Conservation (phyloP, 1,140 invertebrate species). For the Papilio polyxenes region DNA sequence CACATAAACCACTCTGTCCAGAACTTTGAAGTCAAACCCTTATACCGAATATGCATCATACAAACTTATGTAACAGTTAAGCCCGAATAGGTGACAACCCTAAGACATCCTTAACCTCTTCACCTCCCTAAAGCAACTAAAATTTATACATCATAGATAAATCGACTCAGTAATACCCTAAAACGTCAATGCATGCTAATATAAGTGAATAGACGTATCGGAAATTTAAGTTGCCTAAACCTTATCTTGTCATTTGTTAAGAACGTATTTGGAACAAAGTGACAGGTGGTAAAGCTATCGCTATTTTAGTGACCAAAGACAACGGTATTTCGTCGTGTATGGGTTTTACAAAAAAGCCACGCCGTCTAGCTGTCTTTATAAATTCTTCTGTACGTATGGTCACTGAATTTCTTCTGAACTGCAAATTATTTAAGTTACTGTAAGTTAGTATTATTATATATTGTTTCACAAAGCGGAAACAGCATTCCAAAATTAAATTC, state of each 20-base stretch:
- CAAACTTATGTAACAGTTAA: too few species aligned
- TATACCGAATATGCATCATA: too few species aligned
- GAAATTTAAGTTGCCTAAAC: constrained; percentile 5
- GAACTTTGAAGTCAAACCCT: too few species aligned
- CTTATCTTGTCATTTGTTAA: constrained; percentile 20
- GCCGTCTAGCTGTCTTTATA: background rate
- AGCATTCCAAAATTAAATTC: background rate
- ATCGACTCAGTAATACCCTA: background rate
- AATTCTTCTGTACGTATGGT: background rate
- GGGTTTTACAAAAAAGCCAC: constrained; percentile 19
- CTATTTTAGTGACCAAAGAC: constrained; percentile 22
- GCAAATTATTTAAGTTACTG: background rate
- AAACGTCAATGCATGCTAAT: background rate
- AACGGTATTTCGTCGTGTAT: constrained; percentile 27
- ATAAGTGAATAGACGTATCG: background rate
- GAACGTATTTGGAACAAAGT: constrained; percentile 21
- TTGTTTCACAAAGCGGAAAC: background rate
- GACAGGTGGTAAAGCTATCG: constrained; percentile 14
- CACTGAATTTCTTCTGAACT: background rate
- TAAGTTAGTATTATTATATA: background rate
- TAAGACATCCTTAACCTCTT: constrained; percentile 33
- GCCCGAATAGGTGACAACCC: constrained; percentile 10
- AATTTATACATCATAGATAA: background rate
- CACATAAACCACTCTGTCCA: too few species aligned
- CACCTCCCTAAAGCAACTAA: constrained; percentile 43